Conservation (phyloP, 2,113 vertebrate genomes). For the Oryzias melastigma region DNA sequence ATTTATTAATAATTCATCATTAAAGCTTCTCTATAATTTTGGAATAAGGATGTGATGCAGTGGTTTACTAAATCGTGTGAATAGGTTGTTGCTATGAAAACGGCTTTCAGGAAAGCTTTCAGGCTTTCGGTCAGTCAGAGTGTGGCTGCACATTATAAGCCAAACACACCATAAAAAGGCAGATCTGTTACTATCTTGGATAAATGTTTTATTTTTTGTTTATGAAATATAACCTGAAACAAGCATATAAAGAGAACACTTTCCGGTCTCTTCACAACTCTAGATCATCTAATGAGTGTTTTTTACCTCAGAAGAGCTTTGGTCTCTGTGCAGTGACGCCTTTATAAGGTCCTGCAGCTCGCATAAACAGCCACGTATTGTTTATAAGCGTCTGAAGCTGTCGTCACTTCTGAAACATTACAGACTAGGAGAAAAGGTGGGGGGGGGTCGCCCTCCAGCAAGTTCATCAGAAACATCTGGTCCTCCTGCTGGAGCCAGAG, state of each 20-base stretch:
- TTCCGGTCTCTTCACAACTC: background rate
- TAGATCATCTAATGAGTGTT: background rate
- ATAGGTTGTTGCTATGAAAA: too few species aligned
- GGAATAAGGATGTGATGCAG: too few species aligned
- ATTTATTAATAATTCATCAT: background rate
- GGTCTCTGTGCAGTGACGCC: slow-evolving; percentile 21
- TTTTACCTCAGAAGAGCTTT: slow-evolving; percentile 15
- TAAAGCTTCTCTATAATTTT: too few species aligned
- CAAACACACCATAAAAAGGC: too few species aligned
- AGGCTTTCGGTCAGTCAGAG: too few species aligned
- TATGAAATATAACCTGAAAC: too few species aligned
- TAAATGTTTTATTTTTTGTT: too few species aligned
- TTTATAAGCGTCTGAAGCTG: slow-evolving; percentile 61
- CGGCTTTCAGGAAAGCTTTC: too few species aligned
- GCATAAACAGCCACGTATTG: slow-evolving; percentile 72
- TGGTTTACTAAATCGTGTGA: too few species aligned
- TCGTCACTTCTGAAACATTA: slow-evolving; percentile 22
- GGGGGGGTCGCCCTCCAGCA: slow-evolving; percentile 62
- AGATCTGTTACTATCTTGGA: too few species aligned
- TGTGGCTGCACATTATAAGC: too few species aligned
- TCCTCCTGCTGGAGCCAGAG: slow-evolving; percentile 61
- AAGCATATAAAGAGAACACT: background rate
- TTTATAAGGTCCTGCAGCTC: slow-evolving; percentile 53
- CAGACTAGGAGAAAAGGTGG: slow-evolving; percentile 27
- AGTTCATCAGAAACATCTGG: slow-evolving; percentile 75